A percentile compares a stretch with the other conserved stretches of the same genome.
Conservation (phyloP, 92 coral and sea anemone species). For the Metridium senile region DNA sequence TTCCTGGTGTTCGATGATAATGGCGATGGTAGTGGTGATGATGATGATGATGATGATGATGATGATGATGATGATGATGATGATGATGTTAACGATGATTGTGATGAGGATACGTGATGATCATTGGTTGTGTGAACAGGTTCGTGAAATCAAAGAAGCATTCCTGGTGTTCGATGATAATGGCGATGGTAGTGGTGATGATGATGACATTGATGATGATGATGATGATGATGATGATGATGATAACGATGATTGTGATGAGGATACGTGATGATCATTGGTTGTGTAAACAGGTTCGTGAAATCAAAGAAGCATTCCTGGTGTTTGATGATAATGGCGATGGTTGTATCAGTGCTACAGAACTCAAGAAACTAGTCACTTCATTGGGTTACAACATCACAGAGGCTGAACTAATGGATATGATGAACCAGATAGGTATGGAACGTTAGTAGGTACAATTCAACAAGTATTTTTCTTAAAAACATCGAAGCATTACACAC, state of each 20-base stretch:
- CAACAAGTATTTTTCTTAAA: no score
- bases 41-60: no score
- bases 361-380: slow-evolving; percentile 83
- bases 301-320: slow-evolving; percentile 91
- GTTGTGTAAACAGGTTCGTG: slow-evolving; percentile 50
- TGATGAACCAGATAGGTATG: slow-evolving; percentile 98
- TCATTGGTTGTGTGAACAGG: no score
- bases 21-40: no score
- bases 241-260: background rate
- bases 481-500: no score
- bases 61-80: no score
- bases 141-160: slow-evolving; percentile 92
- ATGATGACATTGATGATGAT: background rate
- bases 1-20: no score
- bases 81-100: no score
- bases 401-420: slow-evolving; percentile 98
- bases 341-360: slow-evolving; percentile 93
- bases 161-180: slow-evolving; percentile 79
- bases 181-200: background rate
- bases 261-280: background rate
- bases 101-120: no score
- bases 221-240: background rate
- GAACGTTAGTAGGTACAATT: no score
- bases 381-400: slow-evolving; percentile 97
- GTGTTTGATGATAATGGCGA: slow-evolving; percentile 94